These are phyloP conservation scores for Drosophila aff. DNA, from an alignment of 1,140 invertebrate genomes.

Conservation along the genomic window DNA sequence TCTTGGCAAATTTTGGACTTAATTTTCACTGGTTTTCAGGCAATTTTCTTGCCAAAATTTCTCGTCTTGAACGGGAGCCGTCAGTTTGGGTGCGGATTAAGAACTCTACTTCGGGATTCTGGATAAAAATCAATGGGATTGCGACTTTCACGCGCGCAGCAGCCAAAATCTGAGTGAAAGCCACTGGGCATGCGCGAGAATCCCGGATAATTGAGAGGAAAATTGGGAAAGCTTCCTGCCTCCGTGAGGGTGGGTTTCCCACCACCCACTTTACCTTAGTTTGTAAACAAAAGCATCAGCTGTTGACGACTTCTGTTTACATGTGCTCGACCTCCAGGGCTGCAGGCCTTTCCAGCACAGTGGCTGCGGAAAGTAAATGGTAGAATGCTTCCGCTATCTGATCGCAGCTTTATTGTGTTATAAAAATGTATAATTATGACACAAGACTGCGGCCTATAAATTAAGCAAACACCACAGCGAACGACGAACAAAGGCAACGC, in stretches of 20 bases:
- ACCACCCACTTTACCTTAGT: conserved; percentile 16
- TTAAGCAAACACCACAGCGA: conserved; percentile 33
- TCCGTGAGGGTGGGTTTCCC: conserved; percentile 13
- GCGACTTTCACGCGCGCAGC: conserved; percentile 68
- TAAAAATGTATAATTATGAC: conserved; percentile 62
- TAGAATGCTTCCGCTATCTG: conserved; percentile 38
- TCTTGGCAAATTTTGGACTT: conserved; percentile 20
- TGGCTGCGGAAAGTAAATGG: conserved; percentile 58
- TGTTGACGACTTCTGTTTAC: conserved; percentile 65
- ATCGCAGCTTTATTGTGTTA: conserved; percentile 33
- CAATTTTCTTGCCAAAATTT: conserved; percentile 49
- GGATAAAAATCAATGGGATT: conserved; percentile 79
- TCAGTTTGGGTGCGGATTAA: conserved; percentile 80
- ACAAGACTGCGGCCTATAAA: conserved; percentile 55
- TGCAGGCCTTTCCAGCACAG: conserved; percentile 46
- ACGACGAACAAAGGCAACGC: conserved; percentile 23
- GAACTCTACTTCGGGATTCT: conserved; percentile 73
- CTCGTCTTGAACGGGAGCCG: conserved; percentile 56
- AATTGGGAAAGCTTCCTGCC: conserved; percentile 7
- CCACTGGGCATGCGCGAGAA: conserved; percentile 22
- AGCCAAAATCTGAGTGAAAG: conserved; percentile 37
- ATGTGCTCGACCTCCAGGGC: conserved; percentile 35
- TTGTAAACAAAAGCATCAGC: conserved; percentile 78
- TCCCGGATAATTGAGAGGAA: conserved; percentile 52
- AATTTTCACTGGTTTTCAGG: conserved; percentile 39